Percentiles rank a stretch among this genome's conserved stretches.
Conservation (phyloP, 2,113 vertebrate genomes). For the Bostrychus sinensis region DNA sequence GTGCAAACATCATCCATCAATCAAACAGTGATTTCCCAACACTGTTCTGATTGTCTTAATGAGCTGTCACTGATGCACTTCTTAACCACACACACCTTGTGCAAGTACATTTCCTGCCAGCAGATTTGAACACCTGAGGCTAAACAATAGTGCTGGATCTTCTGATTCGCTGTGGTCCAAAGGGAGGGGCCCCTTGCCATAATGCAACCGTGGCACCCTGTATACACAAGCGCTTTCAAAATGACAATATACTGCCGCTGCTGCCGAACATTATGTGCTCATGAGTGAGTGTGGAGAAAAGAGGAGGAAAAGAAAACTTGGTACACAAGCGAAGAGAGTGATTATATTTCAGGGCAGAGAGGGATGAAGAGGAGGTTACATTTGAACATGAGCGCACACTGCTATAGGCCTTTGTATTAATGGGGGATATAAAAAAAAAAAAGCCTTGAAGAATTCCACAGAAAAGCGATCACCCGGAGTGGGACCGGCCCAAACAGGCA, state of each 20-base stretch:
- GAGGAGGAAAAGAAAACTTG: slow-evolving; percentile 10
- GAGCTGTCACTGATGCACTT: slow-evolving; percentile 44
- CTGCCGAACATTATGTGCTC: slow-evolving; percentile 56
- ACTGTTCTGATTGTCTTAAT: slow-evolving; percentile 30
- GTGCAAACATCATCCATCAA: slow-evolving; percentile 22
- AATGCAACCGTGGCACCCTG: slow-evolving; percentile 56
- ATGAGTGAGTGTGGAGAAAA: slow-evolving; percentile 47
- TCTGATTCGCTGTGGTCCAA: slow-evolving; percentile 50
- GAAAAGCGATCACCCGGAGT: slow-evolving; percentile 79
- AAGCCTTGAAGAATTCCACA: slow-evolving; percentile 84
- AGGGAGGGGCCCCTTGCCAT: slow-evolving; percentile 63
- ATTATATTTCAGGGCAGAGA: slow-evolving; percentile 67
- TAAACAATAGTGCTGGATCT: slow-evolving; percentile 58
- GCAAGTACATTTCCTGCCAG: slow-evolving; percentile 63
- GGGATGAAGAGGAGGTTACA: slow-evolving; percentile 49
- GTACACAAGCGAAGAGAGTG: slow-evolving; percentile 69
- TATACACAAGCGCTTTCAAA: slow-evolving; percentile 72
- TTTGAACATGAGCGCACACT: slow-evolving; percentile 69
- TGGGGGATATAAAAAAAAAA: slow-evolving; percentile 67
- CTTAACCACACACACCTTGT: slow-evolving; percentile 55
- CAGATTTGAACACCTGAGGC: slow-evolving; percentile 70
- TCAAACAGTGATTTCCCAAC: slow-evolving; percentile 55
- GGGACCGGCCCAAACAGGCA: slow-evolving; percentile 83
- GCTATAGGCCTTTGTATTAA: slow-evolving; percentile 66
- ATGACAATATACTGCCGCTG: slow-evolving; percentile 61